Evolutionary conservation across 2,797 vertebrate species (phyloP).

Genomic region (Acanthurus leucopareius): DNA sequence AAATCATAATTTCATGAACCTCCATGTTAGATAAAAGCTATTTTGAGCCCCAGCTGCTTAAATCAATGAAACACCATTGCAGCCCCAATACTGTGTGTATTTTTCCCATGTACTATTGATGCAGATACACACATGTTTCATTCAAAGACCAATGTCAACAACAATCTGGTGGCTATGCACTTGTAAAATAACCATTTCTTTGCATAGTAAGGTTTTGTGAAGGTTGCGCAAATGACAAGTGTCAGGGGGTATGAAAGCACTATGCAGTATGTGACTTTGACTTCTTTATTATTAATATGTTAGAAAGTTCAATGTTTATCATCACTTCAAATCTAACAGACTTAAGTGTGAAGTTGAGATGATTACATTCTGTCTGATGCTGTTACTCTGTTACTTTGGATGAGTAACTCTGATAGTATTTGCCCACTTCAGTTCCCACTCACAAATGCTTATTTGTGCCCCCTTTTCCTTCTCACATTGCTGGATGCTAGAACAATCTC

Average conservation of each 20-base stretch:
- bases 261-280: slow-evolving; percentile 5
- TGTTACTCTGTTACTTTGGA: slow-evolving; percentile 5
- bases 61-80: slow-evolving; percentile 46
- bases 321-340: slow-evolving; percentile 8
- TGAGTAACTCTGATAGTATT: slow-evolving; percentile 6
- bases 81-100: slow-evolving; percentile 16
- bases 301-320: slow-evolving; percentile 22
- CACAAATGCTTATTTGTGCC: not conserved
- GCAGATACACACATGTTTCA: slow-evolving; percentile 29
- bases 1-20: slow-evolving; percentile 12
- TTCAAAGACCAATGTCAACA: slow-evolving; percentile 31
- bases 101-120: slow-evolving; percentile 23
- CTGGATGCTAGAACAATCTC: not conserved
- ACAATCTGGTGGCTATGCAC: slow-evolving; percentile 24
- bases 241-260: slow-evolving; percentile 21
- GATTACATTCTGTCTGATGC: slow-evolving; percentile 15
- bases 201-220: slow-evolving; percentile 38
- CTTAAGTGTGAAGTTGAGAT: slow-evolving; percentile 2
- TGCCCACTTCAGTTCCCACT: not conserved
- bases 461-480: not conserved
- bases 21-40: slow-evolving; percentile 14
- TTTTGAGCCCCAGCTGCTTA: slow-evolving; percentile 37
- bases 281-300: slow-evolving; percentile 39
- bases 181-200: slow-evolving; percentile 49
- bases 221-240: slow-evolving; percentile 51